Evolutionary conservation across 2,888 invertebrate genomes (phyloP).

Genomic region (Lordiphosa andalusiaca): DNA sequence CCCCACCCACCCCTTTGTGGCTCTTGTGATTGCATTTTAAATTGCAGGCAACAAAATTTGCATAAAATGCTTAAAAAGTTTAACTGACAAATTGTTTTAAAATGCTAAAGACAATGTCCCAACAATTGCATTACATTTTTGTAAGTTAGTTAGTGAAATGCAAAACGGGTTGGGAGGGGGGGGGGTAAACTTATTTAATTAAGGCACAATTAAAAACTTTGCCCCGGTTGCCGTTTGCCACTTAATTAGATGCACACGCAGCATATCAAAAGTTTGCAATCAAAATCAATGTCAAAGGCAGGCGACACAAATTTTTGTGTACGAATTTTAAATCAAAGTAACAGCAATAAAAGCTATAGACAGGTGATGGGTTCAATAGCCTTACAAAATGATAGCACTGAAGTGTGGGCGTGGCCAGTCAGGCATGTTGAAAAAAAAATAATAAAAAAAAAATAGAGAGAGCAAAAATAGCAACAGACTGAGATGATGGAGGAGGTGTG

Average conservation of each 20-base stretch:
- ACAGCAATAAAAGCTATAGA: not conserved
- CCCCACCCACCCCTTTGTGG: not conserved
- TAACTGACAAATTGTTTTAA: slow-evolving; percentile 9
- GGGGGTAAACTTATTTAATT: slow-evolving; percentile 69
- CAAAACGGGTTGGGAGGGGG: too few relatives aligned
- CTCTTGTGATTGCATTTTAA: slow-evolving; percentile 50
- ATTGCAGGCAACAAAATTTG: slow-evolving; percentile 34
- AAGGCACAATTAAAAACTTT: slow-evolving; percentile 38
- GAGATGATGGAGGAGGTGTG: not conserved
- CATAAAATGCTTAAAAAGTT: slow-evolving; percentile 40
- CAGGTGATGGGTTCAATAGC: slow-evolving; percentile 39
- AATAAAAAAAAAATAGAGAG: not conserved
- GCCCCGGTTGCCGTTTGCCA: slow-evolving; percentile 6
- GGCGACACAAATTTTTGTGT: slow-evolving; percentile 3
- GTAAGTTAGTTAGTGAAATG: slow-evolving; percentile 1
- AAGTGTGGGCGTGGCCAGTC: slow-evolving; percentile 40
- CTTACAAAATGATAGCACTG: slow-evolving; percentile 11
- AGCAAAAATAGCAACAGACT: slow-evolving; percentile 33
- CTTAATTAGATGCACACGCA: slow-evolving; percentile 58
- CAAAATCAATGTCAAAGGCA: slow-evolving; percentile 65
- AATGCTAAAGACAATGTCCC: not conserved
- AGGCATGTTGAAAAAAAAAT: slow-evolving; percentile 25
- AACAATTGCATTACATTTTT: not conserved
- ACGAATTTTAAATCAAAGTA: not conserved
- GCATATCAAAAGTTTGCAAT: slow-evolving; percentile 51